Conservation (phyloP, 2,113 vertebrate species). For the Puffinus mauretanicus region DNA sequence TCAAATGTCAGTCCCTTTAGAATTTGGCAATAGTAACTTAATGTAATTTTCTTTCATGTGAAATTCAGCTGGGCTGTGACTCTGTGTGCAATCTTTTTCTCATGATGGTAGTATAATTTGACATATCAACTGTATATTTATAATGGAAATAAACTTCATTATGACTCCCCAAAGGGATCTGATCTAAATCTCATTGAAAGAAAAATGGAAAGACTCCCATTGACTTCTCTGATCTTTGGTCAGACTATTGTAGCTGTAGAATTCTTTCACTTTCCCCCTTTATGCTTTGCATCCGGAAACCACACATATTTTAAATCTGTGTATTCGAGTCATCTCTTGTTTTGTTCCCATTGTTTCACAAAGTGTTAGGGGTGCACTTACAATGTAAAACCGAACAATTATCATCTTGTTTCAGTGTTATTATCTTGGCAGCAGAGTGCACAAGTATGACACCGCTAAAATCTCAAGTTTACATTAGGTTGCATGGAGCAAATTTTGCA, state of each 20-base stretch:
- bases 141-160: slow-evolving; percentile 52
- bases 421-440: background rate
- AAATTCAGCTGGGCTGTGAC: slow-evolving; percentile 44
- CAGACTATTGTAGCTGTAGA: background rate
- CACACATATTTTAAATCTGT: background rate
- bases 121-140: slow-evolving; percentile 44
- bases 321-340: background rate
- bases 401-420: background rate
- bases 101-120: slow-evolving; percentile 47
- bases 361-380: background rate
- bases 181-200: slow-evolving; percentile 46
- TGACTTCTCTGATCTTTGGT: slow-evolving; percentile 45
- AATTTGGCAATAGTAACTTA: slow-evolving; percentile 10
- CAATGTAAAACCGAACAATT: background rate
- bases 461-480: background rate
- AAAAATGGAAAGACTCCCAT: slow-evolving; percentile 32
- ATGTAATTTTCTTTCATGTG: slow-evolving; percentile 40
- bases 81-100: slow-evolving; percentile 40
- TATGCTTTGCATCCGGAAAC: background rate
- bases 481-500: background rate
- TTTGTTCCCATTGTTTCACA: slow-evolving; percentile 5
- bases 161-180: slow-evolving; percentile 31
- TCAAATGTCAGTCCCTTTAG: slow-evolving; percentile 45
- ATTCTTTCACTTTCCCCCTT: background rate
- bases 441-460: background rate